Evolutionary conservation across 2,888 invertebrate genomes (phyloP).

Genomic region (Hirtodrosophila alboralis): DNA sequence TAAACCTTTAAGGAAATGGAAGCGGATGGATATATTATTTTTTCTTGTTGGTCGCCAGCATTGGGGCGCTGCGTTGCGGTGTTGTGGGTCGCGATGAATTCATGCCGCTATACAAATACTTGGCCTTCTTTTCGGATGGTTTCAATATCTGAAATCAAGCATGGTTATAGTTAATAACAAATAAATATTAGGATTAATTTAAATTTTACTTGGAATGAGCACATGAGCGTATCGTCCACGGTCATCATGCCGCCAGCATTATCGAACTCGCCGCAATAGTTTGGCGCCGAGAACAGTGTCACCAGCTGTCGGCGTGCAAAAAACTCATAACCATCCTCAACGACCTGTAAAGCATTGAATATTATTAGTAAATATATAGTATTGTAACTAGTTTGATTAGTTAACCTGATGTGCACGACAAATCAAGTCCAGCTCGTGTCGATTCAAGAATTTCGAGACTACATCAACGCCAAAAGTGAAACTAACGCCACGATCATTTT

Average conservation of each 20-base stretch:
- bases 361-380: background rate
- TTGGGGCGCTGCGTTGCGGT: slow-evolving; percentile 90
- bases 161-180: background rate
- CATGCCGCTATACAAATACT: slow-evolving; percentile 97
- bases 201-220: slow-evolving; percentile 96
- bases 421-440: slow-evolving; percentile 98
- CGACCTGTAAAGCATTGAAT: slow-evolving; percentile 87
- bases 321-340: slow-evolving; percentile 99
- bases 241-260: slow-evolving; percentile 99
- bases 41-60: slow-evolving; percentile 84
- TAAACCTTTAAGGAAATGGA: slow-evolving; percentile 83
- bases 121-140: slow-evolving; percentile 99
- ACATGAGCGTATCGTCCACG: slow-evolving; percentile 99
- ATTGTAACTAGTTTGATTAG: too few species aligned
- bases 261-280: slow-evolving; percentile 99
- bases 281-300: slow-evolving; percentile 99
- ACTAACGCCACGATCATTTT: slow-evolving; percentile 98
- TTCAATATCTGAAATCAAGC: slow-evolving; percentile 93
- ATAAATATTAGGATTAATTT: too few species aligned
- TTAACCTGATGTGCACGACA: slow-evolving; percentile 99
- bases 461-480: slow-evolving; percentile 99
- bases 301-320: slow-evolving; percentile 99
- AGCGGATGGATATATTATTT: slow-evolving; percentile 84
- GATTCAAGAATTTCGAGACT: slow-evolving; percentile 97
- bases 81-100: slow-evolving; percentile 94